Conservation (phyloP, 2,888 invertebrate genomes). For the Pterostichus niger region DNA sequence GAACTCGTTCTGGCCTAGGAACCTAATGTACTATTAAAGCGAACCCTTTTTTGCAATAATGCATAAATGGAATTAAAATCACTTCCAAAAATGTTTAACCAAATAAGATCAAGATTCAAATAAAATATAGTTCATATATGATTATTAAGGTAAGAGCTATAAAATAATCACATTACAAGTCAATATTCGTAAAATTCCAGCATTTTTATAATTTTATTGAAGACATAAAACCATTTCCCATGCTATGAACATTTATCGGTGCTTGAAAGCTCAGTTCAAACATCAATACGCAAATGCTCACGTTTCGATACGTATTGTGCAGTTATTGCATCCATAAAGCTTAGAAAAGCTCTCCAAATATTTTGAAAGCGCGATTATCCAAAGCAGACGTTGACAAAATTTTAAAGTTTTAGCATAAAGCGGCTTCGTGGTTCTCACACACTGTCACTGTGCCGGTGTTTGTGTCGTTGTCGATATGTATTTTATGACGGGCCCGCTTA, state of each 20-base stretch:
- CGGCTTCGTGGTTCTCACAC: neutral
- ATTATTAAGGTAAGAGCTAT: no score
- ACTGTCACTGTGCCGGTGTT: neutral
- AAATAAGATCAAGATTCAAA: no score
- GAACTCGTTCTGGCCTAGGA: no score
- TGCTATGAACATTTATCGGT: neutral
- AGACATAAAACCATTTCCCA: constrained; percentile 3
- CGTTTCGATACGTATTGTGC: constrained; percentile 13
- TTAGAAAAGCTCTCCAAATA: constrained; percentile 16
- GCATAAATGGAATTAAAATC: no score
- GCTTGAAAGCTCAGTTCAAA: constrained; percentile 1
- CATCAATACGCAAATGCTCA: constrained; percentile 5
- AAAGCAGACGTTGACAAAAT: constrained; percentile 25
- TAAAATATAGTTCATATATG: neutral
- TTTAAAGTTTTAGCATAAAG: constrained; percentile 28
- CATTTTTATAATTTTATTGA: neutral
- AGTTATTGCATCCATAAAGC: constrained; percentile 21
- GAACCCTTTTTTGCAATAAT: no score
- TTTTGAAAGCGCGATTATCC: constrained; percentile 32
- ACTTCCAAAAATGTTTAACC: no score
- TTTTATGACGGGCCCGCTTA: constrained; percentile 14
- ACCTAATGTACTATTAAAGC: no score
- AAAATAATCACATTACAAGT: no score
- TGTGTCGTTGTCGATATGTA: constrained; percentile 3
- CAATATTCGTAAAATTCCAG: neutral